Conservation (phyloP, 2,797 vertebrate species). For the Philypnodon macrostomus region DNA sequence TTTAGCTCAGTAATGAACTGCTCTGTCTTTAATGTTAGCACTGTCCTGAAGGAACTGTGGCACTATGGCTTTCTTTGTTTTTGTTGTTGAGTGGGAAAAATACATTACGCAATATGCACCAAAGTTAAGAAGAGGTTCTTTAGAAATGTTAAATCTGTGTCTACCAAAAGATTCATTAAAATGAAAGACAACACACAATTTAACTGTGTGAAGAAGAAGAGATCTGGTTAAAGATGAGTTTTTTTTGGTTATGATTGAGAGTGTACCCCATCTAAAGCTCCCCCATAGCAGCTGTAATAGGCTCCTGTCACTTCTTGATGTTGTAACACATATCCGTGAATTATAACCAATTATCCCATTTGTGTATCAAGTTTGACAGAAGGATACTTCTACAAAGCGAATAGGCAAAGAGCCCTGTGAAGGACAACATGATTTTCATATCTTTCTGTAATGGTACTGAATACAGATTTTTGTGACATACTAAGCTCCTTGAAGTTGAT, state of each 20-base stretch:
- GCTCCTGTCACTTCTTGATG: too few species aligned
- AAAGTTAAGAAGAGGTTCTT: conserved; percentile 1
- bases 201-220: too few species aligned
- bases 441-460: neutral
- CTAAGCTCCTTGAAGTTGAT: neutral
- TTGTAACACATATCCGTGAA: too few species aligned
- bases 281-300: too few species aligned
- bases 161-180: neutral
- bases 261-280: too few species aligned
- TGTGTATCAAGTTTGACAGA: neutral
- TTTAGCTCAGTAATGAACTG: conserved; percentile 33
- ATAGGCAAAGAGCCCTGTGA: neutral
- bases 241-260: too few species aligned
- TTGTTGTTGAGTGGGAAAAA: conserved; percentile 20
- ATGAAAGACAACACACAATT: neutral
- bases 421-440: neutral
- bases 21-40: conserved; percentile 37
- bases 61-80: conserved; percentile 29
- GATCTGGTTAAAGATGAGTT: too few species aligned
- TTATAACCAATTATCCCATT: neutral
- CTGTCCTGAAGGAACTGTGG: conserved; percentile 13
- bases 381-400: neutral
- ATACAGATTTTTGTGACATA: neutral
- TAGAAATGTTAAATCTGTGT: neutral
- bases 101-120: conserved; percentile 21